These are phyloP conservation scores for Acropora yongei DNA, from an alignment of 64 coral and sea anemone species.

Conservation along the genomic window DNA sequence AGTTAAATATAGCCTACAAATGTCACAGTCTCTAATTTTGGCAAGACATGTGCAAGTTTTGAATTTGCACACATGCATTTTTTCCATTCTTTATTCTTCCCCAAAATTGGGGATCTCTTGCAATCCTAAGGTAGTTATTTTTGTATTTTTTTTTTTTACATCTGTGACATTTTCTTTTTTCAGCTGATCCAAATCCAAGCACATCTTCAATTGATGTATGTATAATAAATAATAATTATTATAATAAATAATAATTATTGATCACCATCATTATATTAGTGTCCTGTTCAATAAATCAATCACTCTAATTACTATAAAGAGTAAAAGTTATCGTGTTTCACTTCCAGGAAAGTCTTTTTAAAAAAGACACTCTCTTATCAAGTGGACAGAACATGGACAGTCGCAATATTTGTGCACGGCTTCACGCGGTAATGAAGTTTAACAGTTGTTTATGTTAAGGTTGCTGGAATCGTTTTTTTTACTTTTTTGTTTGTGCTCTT, in stretches of 20 bases:
- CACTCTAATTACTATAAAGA: neutral
- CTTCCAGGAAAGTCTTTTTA: conserved; percentile 78
- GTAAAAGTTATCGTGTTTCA: neutral
- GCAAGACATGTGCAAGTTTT: too few relatives aligned
- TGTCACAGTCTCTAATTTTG: too few relatives aligned
- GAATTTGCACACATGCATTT: too few relatives aligned
- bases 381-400: conserved; percentile 62
- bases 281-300: neutral
- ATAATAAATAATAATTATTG: too few relatives aligned
- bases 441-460: neutral
- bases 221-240: neutral
- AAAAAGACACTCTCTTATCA: conserved; percentile 67
- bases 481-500: neutral
- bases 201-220: conserved; percentile 27
- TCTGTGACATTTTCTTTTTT: neutral
- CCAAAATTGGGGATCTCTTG: too few relatives aligned
- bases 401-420: conserved; percentile 53
- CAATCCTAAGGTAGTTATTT: too few relatives aligned
- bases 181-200: conserved; percentile 42
- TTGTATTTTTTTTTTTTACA: neutral
- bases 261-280: too few relatives aligned
- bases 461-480: neutral
- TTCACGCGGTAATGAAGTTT: conserved; percentile 60
- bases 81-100: too few relatives aligned
- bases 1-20: too few relatives aligned